A percentile compares a stretch with the other conserved stretches of the same genome.
phyloP scores from a whole-genome alignment of 2,113 vertebrate genomes.

The Boulengerochromis microlepis region DNA sequence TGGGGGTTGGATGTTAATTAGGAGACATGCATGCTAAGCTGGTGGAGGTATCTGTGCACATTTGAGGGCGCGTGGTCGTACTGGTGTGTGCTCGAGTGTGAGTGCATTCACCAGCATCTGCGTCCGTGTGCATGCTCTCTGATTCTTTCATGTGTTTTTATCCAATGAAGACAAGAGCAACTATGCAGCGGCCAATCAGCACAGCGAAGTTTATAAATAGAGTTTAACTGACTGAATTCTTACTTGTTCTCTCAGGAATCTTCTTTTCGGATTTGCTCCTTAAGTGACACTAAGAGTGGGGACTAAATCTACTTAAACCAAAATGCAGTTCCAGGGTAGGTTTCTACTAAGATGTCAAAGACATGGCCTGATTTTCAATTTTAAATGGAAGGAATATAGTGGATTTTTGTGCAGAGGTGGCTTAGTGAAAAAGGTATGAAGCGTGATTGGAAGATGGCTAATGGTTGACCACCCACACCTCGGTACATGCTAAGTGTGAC shows the following conservation, averaged over 20 bases:
- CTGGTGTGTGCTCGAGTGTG: not conserved
- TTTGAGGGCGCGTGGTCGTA: not conserved
- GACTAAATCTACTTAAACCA: not conserved
- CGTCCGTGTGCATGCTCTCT: not conserved
- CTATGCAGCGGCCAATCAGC: constrained; percentile 46
- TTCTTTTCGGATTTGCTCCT: not conserved
- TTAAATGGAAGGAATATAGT: not conserved
- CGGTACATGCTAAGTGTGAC: not conserved
- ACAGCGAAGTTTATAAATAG: constrained; percentile 61
- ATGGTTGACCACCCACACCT: not conserved
- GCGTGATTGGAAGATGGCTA: not conserved
- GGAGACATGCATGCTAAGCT: constrained; percentile 45
- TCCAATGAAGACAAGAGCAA: constrained; percentile 47
- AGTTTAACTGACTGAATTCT: constrained; percentile 36
- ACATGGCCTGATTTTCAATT: not conserved
- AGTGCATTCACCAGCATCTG: not conserved
- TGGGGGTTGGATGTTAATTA: constrained; percentile 51
- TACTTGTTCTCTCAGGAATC: constrained; percentile 1
- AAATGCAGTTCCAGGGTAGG: not conserved
- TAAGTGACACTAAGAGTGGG: not conserved
- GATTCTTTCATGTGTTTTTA: constrained; percentile 57
- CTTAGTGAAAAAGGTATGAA: not conserved
- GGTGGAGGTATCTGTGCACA: not conserved
- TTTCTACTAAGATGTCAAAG: not conserved
- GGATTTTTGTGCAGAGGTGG: not conserved